Base-by-base conservation (phyloP, 2,113 vertebrate genomes). In the Glaucomys volans region DNA sequence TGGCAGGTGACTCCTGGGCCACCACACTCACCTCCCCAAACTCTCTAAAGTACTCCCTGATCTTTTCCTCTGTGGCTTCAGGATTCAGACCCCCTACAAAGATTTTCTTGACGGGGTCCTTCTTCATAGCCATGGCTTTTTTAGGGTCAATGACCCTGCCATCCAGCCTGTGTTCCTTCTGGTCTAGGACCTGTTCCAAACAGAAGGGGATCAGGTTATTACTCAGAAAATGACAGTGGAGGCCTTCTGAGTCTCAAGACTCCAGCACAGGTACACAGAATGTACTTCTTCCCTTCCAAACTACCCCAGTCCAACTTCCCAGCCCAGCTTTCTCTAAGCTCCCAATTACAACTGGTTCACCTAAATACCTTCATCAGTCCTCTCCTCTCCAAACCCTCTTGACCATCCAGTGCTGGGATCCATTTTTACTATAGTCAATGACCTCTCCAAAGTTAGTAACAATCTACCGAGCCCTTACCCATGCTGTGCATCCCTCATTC, bases 111-210 rank as follows among this genome's bases (percentile, higher is more conserved):
- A 99, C 99, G 7, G 99, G 99, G 79, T 99, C 99, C 88, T 99
- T 99, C 97, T 99, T 99, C 99, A 99, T 99, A 9, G 99, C 99
- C 99, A 99, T 99, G 47, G 99, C 99, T 95, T 99, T 99, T 98
- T 99, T 99, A 54, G 99, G 99, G 97, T 99, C 99, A 96, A 99
- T 99, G 97, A 99, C 99, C 97, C 99, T 97, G 67, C 99, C 99
- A 98, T 99, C 99, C 97, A 99, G 98, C 95, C 99, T 99, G 98
- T 99, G 99, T 96, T 99, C 99, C 97, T 99, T 99, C 98, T 99
- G 99, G 95, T 99, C 99, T 89, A 99, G 98, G 97, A 99, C 99
- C 99, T 99, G 90, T 80, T 95, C 40, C 86, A 91, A 82, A 87
- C 50, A 95, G 17, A 91, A 62, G 8, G 8, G 20, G 40, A 4